Base-by-base conservation (phyloP, 2,888 invertebrate genomes). In the Dryobotodes eremita region DNA sequence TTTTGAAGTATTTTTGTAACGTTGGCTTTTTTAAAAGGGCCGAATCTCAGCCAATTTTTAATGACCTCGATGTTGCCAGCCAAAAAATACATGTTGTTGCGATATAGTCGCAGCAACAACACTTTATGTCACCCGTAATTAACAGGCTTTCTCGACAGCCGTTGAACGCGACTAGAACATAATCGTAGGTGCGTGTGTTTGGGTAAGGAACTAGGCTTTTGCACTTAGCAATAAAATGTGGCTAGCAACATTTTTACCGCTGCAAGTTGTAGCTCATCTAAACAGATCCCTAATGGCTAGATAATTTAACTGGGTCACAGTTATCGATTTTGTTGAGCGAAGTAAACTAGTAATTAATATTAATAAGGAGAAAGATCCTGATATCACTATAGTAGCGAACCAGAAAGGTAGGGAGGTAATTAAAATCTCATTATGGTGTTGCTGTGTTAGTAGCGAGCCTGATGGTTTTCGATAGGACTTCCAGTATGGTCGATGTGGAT, bases 391-490 rank as follows among this genome's bases (percentile, higher is more conserved):
- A 86, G 64, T 82, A 74, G 71, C 48, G 66, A 77, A 62, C 26
- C n/a, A 77, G 77, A 73, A 82, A 82, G 77, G 83, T 80, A 82
- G 83, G 80, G 74, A 87, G 48, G 90, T 83, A 90, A 91, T 91
- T 91, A 91, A 91, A 91, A 88, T 77, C 86, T 85, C 91, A 89
- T 91, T 91, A 91, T 72, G 84, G 86, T 77, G 55, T 46, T 46
- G 80, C 77, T 80, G 73, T 78, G 78, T 69, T 74, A 62, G 59
- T 71, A 8, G 53, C 71, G 46, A 53, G n/a, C 75, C 66, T 78
- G 71, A 75, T 77, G 62, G 69, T 62, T 85, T 77, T 83, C 53
- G 57, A 85, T 85, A 53, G 69, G 20, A 65, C 59, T 74, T 70
- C 20, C 66, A 59, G 64, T 77, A 61, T 72, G 61, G 48, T 42